Evolutionary conservation across 2,888 invertebrate genomes (phyloP).

Genomic region (Mesodorylaimus sp.): DNA sequence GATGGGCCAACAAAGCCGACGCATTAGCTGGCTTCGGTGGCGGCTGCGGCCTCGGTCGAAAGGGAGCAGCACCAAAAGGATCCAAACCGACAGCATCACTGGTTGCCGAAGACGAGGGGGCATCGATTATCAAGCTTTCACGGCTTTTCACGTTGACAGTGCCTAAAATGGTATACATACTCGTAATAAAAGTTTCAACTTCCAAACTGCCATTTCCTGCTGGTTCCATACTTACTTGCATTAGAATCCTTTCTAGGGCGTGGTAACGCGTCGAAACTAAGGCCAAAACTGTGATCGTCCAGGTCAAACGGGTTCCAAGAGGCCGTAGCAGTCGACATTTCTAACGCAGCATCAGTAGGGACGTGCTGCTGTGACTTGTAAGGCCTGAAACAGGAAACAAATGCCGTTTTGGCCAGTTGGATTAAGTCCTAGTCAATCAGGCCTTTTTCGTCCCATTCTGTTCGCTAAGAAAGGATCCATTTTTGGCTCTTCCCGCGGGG

Average conservation of each 20-base stretch:
- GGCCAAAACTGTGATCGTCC: constrained; percentile 32
- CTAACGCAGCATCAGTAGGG: neutral
- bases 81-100: no score
- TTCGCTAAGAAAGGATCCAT: no score
- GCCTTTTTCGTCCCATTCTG: neutral
- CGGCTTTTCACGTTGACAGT: constrained; percentile 34
- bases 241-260: constrained; percentile 32
- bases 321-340: neutral
- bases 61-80: constrained; percentile 36
- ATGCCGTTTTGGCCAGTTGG: no score
- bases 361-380: constrained; percentile 4
- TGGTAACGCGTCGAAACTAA: constrained; percentile 30
- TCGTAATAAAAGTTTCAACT: neutral
- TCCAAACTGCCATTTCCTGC: constrained; percentile 26
- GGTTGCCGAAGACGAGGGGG: constrained; percentile 28
- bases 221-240: no score
- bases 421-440: neutral
- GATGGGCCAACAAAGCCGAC: no score
- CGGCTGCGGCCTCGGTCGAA: no score
- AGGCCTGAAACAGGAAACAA: neutral
- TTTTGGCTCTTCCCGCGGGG: no score
- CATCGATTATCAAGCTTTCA: constrained; percentile 33
- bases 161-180: constrained; percentile 19
- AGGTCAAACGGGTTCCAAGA: constrained; percentile 8
- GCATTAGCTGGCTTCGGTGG: no score